Evolutionary conservation across 2,888 invertebrate species (phyloP).

Genomic region (Drosophila sordidula): DNA sequence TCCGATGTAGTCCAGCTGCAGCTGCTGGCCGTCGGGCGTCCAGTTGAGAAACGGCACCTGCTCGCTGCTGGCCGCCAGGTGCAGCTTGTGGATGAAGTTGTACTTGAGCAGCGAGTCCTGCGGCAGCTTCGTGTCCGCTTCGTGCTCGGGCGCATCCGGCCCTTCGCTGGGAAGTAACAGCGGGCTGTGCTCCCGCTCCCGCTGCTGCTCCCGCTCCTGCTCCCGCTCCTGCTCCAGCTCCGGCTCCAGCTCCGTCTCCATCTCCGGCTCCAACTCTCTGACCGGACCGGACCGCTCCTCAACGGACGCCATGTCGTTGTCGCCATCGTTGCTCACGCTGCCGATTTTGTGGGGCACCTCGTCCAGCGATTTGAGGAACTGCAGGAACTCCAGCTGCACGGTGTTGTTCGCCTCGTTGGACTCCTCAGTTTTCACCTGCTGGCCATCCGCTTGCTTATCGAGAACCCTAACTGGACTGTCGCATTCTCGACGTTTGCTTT

Average conservation of each 20-base stretch:
- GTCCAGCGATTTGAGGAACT: slow-evolving; percentile 25
- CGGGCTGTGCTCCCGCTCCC: too few relatives aligned
- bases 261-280: not conserved
- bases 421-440: not conserved
- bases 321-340: not conserved
- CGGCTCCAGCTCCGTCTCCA: not conserved
- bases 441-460: slow-evolving; percentile 5
- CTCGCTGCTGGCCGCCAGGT: slow-evolving; percentile 34
- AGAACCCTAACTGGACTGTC: not conserved
- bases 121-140: not conserved
- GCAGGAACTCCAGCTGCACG: slow-evolving; percentile 26
- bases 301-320: not conserved
- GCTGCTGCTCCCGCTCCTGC: too few relatives aligned
- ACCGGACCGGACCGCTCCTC: not conserved
- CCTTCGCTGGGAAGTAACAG: too few relatives aligned
- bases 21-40: slow-evolving; percentile 27
- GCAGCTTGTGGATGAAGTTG: slow-evolving; percentile 47
- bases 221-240: too few relatives aligned
- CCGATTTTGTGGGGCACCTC: slow-evolving; percentile 2
- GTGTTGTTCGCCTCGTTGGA: not conserved
- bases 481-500: slow-evolving; percentile 8
- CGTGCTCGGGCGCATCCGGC: not conserved
- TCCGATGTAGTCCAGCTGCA: slow-evolving; percentile 48
- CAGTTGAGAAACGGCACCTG: slow-evolving; percentile 37
- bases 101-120: not conserved